These are phyloP conservation scores for Bujurquina vittata DNA, from an alignment of 2,113 vertebrate species.

Conservation along the genomic window DNA sequence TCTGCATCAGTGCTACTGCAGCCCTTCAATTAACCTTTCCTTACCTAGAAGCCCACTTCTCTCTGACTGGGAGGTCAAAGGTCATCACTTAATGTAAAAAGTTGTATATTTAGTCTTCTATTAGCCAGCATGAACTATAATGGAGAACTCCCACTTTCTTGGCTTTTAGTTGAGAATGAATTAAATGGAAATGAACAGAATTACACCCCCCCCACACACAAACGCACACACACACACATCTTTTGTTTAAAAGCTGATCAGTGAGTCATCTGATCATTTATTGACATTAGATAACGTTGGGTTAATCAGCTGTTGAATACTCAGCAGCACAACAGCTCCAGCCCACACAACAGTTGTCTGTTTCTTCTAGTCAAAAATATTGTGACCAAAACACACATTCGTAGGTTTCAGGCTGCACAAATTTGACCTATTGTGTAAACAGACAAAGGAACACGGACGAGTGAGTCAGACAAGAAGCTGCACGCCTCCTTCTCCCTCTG, in stretches of 20 bases:
- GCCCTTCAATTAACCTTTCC: no score
- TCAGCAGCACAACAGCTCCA: neutral
- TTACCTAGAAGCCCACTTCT: no score
- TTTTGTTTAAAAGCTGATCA: neutral
- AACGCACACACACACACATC: neutral
- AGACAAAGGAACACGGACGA: slow-evolving; percentile 30
- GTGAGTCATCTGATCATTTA: neutral
- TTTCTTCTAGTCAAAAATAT: neutral
- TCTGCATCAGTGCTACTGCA: neutral
- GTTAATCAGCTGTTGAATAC: neutral
- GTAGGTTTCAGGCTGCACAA: neutral
- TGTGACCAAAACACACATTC: neutral
- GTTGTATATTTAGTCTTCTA: no score
- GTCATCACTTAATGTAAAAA: no score
- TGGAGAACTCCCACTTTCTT: no score
- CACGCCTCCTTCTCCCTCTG: slow-evolving; percentile 13
- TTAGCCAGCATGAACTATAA: no score
- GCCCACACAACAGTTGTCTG: neutral
- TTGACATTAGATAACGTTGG: neutral
- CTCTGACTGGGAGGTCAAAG: no score
- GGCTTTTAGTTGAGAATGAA: no score
- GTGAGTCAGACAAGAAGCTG: slow-evolving; percentile 30
- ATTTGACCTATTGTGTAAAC: slow-evolving; percentile 31
- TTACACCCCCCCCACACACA: rapidly evolving
- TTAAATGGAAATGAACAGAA: no score